Percentiles rank a stretch among this genome's conserved stretches.
These are phyloP conservation scores for Didymodactylos carnosus DNA, from an alignment of 2,888 invertebrate genomes.

Conservation along the genomic window DNA sequence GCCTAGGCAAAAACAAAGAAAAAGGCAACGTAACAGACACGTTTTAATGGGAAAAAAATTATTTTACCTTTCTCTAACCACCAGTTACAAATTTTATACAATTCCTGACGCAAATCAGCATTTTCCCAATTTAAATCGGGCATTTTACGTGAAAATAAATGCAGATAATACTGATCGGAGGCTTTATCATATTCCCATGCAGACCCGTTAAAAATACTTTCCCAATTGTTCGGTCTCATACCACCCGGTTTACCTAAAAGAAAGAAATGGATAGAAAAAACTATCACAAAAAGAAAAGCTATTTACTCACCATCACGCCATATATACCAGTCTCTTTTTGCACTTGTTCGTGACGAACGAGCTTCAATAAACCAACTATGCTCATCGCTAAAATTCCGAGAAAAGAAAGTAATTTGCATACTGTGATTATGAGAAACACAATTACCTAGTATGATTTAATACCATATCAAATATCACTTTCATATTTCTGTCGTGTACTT, in stretches of 20 bases:
- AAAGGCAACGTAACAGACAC: no score
- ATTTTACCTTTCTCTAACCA: neutral
- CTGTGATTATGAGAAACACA: neutral
- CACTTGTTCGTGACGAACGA: conserved; percentile 16
- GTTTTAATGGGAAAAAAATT: no score
- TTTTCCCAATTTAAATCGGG: neutral
- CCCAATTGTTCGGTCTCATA: neutral
- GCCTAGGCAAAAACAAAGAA: neutral
- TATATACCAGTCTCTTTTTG: conserved; percentile 53
- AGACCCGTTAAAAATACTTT: neutral
- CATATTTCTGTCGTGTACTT: conserved; percentile 42
- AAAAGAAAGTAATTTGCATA: conserved; percentile 21
- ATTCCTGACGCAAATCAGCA: neutral
- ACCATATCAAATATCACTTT: conserved; percentile 54
- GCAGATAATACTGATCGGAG: neutral
- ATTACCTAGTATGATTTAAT: conserved; percentile 38
- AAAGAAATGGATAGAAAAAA: no score
- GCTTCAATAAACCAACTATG: conserved; percentile 49
- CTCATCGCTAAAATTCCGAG: no score
- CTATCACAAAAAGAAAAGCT: no score
- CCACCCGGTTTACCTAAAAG: neutral
- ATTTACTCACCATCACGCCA: conserved; percentile 54
- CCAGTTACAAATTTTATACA: neutral
- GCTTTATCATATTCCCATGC: neutral
- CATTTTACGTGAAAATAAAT: conserved; percentile 1